Evolutionary conservation across 92 coral and sea anemone species (phyloP), one percentile per base, ranked within the genome.

Genomic region (Actinernus sp.): DNA sequence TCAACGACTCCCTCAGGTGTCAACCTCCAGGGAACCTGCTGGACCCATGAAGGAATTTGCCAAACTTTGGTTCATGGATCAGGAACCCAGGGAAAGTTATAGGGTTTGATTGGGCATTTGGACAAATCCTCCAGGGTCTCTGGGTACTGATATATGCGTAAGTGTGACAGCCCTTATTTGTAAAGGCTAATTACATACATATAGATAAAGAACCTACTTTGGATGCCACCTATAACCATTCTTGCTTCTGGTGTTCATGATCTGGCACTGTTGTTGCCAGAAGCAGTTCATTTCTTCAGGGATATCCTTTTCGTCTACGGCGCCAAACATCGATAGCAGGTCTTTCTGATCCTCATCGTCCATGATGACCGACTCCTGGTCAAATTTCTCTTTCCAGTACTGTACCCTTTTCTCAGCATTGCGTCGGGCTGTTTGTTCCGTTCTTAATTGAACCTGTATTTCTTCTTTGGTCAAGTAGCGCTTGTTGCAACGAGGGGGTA

Each of bases 221-320:
- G 64, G 64, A 26, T 58, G 64, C 64, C 64, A 58, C 16, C 28
- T n/a, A 11, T n/a, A n/a, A n/a, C n/a, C n/a, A n/a, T n/a, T n/a
- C n/a, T n/a, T n/a, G n/a, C n/a, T n/a, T n/a, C n/a, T 44, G 1
- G 68, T 61, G 1, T 23, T 44, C n/a, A 61, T 26, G 7, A 61
- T 39, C 55, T 61, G 23, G 3, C 44, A 25, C 21, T 61, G 68
- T 13, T 61, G 68, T 23, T 61, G 18, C 49, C 53, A 43, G 22
- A 61, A 17, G 37, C 38, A 61, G 4, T 33, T 28, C 45, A 57
- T 17, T 3, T 57, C 46, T 31, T 57, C 27, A 6, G 63, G 63
- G 1, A 57, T 16, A 31, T 57, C 31, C n/a, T n/a, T n/a, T 34
- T 8, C 63, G 13, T 29, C 23, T 21, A 32, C 16, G 23, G 21